Conservation (phyloP, 2,888 invertebrate species). For the Arctia plantaginis region DNA sequence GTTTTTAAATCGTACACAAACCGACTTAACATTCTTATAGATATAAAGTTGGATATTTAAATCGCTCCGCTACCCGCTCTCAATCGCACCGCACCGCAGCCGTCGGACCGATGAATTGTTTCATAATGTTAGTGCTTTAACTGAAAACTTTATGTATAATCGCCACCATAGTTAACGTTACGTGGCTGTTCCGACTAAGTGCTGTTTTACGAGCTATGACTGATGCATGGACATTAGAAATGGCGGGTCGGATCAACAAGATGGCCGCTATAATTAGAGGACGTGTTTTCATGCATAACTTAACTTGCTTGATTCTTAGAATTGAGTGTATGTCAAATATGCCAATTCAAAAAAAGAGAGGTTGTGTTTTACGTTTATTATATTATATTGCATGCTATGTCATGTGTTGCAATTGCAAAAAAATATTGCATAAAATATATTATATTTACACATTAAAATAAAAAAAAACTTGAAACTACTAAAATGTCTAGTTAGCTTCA, state of each 20-base stretch:
- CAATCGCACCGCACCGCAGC: constrained; percentile 22
- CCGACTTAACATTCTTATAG: too few relatives aligned
- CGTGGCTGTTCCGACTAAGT: constrained; percentile 47
- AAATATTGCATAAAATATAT: too few relatives aligned
- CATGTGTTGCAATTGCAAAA: too few relatives aligned
- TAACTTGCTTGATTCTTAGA: background rate
- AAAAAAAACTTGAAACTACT: too few relatives aligned
- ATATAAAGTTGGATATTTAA: too few relatives aligned
- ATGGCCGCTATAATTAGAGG: constrained; percentile 19
- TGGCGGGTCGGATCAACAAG: constrained; percentile 20
- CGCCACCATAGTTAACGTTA: constrained; percentile 47
- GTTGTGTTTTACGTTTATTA: too few relatives aligned
- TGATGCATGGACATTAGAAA: constrained; percentile 33
- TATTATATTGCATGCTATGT: too few relatives aligned
- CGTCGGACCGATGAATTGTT: constrained; percentile 54
- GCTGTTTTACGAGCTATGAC: constrained; percentile 49
- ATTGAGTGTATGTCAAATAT: too few relatives aligned
- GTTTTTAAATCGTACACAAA: too few relatives aligned
- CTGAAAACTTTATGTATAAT: constrained; percentile 59
- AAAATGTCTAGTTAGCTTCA: too few relatives aligned
- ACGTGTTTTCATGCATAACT: constrained; percentile 5
- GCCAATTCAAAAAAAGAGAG: too few relatives aligned
- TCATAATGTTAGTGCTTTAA: constrained; percentile 57
- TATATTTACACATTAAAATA: too few relatives aligned
- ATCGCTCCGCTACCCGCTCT: background rate